phyloP scores from a whole-genome alignment of 2,797 vertebrate genomes.

The Macropodus opercularis region DNA sequence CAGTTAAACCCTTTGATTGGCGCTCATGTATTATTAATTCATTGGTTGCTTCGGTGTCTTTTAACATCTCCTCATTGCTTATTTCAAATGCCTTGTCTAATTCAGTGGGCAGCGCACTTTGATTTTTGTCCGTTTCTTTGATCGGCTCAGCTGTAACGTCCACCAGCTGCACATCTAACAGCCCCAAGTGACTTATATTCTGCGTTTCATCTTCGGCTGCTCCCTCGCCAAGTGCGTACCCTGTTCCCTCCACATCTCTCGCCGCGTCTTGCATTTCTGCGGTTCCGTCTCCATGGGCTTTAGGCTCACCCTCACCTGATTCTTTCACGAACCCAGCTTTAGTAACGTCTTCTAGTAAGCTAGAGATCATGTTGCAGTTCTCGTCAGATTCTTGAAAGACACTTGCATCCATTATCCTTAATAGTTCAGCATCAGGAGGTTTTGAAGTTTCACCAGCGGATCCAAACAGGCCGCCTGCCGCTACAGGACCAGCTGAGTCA shows the following conservation, averaged over 20 bases:
- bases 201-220: constrained; percentile 7
- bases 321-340: constrained; percentile 18
- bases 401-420: background rate
- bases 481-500: background rate
- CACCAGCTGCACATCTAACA: background rate
- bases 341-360: constrained; percentile 15
- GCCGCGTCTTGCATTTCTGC: constrained; percentile 4
- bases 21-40: background rate
- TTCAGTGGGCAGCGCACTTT: background rate
- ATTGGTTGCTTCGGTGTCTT: constrained; percentile 2
- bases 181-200: constrained; percentile 1
- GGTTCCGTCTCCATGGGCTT: constrained; percentile 8
- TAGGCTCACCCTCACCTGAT: background rate
- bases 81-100: constrained; percentile 8
- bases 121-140: background rate
- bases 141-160: background rate
- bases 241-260: constrained; percentile 16
- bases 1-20: constrained; percentile 6
- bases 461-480: constrained; percentile 7
- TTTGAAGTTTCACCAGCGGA: constrained; percentile 14
- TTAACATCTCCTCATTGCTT: constrained; percentile 2
- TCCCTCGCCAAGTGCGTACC: background rate
- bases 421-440: constrained; percentile 1
- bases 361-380: background rate
- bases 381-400: constrained; percentile 16